Evolutionary conservation across 2,113 vertebrate species (phyloP), one percentile per base, ranked within the genome.

Genomic region (Rhabdornis inornatus): DNA sequence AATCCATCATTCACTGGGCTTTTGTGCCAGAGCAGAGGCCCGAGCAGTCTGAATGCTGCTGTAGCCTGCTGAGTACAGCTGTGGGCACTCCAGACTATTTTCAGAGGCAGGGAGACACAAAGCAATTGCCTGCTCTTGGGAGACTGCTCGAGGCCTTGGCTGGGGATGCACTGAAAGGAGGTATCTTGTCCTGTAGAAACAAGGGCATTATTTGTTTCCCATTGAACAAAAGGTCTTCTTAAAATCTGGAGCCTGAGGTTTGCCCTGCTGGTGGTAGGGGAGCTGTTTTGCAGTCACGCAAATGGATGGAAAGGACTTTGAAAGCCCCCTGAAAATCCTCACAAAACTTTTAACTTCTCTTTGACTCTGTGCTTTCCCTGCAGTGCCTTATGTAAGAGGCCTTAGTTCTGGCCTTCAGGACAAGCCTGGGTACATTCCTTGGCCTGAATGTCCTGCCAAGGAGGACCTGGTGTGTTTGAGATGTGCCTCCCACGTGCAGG

Each of bases 41-140:
- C 9, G 45, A 84, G 70, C 31, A 70, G 45, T 45, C 68, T 57
- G 74, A 92, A 56, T 75, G 89, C 81, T 69, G 30, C 64, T 53
- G 17, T 45, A 47, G 40, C 60, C 21, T 0, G 0, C 52, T 92
- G 69, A 91, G 50, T 84, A 24, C 92, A 84, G 92, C 95, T 95
- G 56, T 75, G 92, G 95, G 95, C 94, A 35, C 75, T 96, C 63
- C 64, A 49, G 44, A 37, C 68, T 90, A 33, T 91, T 95, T 89
- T 85, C 77, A 83, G 56, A 90, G 1, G 6, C 3, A 5, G n/a
- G 35, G 39, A 83, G 28, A 42, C 28, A 52, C 7, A 81, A 81
- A 90, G 42, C 63, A 63, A 14, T 87, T 35, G 24, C 21, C 10
- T 69, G 59, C 63, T 55, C 40, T 83, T 77, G 47, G 76, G 78